phyloP scores from a whole-genome alignment of 2,888 invertebrate genomes.

The Patella ulyssiponensis region DNA sequence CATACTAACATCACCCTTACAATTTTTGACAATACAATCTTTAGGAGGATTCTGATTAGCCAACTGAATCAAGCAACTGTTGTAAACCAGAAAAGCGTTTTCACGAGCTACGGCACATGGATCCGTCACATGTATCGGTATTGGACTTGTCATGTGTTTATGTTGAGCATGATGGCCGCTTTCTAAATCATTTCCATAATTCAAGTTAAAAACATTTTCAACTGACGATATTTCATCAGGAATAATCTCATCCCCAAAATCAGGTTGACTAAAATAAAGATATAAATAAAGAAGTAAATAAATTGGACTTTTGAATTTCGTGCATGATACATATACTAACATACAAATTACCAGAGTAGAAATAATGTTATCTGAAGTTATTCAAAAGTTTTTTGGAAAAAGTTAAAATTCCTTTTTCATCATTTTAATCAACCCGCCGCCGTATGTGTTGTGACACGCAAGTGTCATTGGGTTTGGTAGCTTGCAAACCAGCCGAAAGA shows the following conservation, averaged over 20 bases:
- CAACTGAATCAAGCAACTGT: slow-evolving; percentile 7
- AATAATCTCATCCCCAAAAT: not conserved
- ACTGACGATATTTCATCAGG: not conserved
- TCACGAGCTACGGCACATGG: not conserved
- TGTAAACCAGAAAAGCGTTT: not conserved
- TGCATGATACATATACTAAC: too few species aligned
- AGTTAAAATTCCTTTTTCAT: too few species aligned
- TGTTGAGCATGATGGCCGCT: not conserved
- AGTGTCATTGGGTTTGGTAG: too few species aligned
- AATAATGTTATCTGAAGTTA: too few species aligned
- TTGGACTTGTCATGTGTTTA: not conserved
- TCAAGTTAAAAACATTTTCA: not conserved
- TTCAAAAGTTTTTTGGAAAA: too few species aligned
- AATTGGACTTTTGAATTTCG: too few species aligned
- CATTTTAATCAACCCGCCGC: too few species aligned
- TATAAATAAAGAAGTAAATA: too few species aligned
- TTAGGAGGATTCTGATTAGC: not conserved
- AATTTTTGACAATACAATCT: not conserved
- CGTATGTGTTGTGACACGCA: too few species aligned
- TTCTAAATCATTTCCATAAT: not conserved
- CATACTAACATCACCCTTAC: not conserved
- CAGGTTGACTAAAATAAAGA: too few species aligned
- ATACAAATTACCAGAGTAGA: too few species aligned
- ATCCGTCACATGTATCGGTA: not conserved
- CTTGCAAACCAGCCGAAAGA: too few species aligned